phyloP scores from a whole-genome alignment of 2,113 vertebrate genomes.

The Sylvilagus bachmani region DNA sequence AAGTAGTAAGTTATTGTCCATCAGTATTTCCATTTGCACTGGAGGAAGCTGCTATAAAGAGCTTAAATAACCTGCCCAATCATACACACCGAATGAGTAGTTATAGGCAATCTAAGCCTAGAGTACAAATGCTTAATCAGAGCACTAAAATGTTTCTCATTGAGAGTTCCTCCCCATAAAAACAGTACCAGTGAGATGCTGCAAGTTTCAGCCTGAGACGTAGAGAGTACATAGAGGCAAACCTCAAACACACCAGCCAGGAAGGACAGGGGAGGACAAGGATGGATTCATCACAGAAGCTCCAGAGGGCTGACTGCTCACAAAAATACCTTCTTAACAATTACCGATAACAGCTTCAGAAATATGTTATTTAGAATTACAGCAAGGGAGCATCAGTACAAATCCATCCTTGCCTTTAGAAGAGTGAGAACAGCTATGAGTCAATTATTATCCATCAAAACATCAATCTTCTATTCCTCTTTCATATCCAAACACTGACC shows the following conservation, averaged over 20 bases:
- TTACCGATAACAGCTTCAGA: slow-evolving; percentile 73
- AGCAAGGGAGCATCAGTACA: slow-evolving; percentile 85
- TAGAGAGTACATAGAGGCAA: background rate
- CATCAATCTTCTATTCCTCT: slow-evolving; percentile 87
- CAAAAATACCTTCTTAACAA: slow-evolving; percentile 70
- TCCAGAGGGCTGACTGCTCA: slow-evolving; percentile 49
- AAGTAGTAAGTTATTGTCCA: background rate
- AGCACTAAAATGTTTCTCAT: background rate
- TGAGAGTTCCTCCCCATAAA: background rate
- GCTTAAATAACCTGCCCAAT: background rate
- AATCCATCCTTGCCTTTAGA: slow-evolving; percentile 86
- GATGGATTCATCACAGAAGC: slow-evolving; percentile 11
- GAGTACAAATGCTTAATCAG: background rate
- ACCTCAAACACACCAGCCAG: background rate
- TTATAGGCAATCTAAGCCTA: background rate
- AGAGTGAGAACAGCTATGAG: slow-evolving; percentile 85
- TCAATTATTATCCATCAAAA: slow-evolving; percentile 91
- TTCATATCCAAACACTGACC: slow-evolving; percentile 86
- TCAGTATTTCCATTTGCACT: background rate
- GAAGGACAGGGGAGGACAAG: slow-evolving; percentile 4
- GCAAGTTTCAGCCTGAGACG: background rate
- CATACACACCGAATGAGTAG: background rate
- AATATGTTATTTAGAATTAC: slow-evolving; percentile 85
- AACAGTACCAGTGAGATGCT: background rate
- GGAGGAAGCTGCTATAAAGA: background rate